Conservation (phyloP, 2,113 vertebrate species). For the Mustelus asterias region DNA sequence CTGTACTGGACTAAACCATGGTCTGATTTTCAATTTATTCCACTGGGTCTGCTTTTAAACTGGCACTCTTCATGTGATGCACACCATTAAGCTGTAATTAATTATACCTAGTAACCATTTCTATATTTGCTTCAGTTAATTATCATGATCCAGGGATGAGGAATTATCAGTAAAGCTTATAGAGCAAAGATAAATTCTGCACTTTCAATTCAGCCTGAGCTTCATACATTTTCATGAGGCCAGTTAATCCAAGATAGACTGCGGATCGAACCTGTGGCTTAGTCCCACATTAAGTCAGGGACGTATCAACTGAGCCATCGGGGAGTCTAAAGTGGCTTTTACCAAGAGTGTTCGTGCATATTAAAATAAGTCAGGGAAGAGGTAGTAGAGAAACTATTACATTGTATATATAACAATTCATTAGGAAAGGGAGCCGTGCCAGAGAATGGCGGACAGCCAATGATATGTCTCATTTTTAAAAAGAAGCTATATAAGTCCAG, state of each 20-base stretch:
- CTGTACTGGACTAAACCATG: not conserved
- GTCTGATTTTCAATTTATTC: not conserved
- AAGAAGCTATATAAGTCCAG: not conserved
- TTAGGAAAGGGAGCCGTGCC: not conserved
- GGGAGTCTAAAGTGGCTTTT: not conserved
- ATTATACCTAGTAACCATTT: conserved; percentile 9
- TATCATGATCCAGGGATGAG: not conserved
- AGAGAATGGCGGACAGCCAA: not conserved
- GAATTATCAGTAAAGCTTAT: not conserved
- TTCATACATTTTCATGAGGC: not conserved
- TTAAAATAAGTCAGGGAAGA: not conserved
- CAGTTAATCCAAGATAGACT: not conserved
- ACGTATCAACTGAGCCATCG: not conserved
- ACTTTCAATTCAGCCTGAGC: not conserved
- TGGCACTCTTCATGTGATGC: not conserved
- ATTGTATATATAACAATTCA: not conserved
- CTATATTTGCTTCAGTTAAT: conserved; percentile 24
- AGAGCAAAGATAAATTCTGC: not conserved
- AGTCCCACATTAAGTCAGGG: not conserved
- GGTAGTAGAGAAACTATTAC: not conserved
- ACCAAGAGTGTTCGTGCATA: not conserved
- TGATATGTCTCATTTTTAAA: not conserved
- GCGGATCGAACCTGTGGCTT: not conserved
- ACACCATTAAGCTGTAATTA: not conserved
- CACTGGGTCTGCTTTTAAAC: not conserved